A percentile compares a stretch with the other conserved stretches of the same genome.
These are phyloP conservation scores for Meteorus cinctellus DNA, from an alignment of 2,888 invertebrate genomes.

Conservation along the genomic window DNA sequence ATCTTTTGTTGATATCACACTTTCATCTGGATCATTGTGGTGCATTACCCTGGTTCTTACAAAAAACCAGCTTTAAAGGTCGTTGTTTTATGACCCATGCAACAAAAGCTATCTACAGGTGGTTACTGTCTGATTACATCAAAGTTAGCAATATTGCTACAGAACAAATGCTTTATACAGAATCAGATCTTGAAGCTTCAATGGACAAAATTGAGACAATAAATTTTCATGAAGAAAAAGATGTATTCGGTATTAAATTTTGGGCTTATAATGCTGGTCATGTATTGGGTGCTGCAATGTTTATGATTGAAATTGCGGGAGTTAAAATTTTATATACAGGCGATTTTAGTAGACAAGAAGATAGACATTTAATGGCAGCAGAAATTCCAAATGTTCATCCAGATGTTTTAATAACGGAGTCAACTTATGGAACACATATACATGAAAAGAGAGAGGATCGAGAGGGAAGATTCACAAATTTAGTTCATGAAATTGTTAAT, in stretches of 20 bases:
- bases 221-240: conserved; percentile 98
- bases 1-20: conserved; percentile 94
- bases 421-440: conserved; percentile 99
- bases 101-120: conserved; percentile 98
- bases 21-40: conserved; percentile 99
- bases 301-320: conserved; percentile 99
- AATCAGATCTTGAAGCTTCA: conserved; percentile 96
- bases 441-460: conserved; percentile 98
- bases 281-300: conserved; percentile 99
- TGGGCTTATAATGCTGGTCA: conserved; percentile 99
- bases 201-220: conserved; percentile 99
- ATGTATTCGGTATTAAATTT: conserved; percentile 96
- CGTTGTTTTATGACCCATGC: conserved; percentile 99
- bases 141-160: conserved; percentile 99
- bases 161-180: conserved; percentile 97
- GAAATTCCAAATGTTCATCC: conserved; percentile 97
- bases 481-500: conserved; percentile 96
- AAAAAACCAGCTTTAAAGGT: conserved; percentile 97
- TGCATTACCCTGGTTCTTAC: conserved; percentile 97
- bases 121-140: conserved; percentile 98
- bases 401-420: conserved; percentile 98
- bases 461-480: conserved; percentile 92
- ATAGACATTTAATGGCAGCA: conserved; percentile 99
- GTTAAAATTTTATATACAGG: conserved; percentile 96
- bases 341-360: conserved; percentile 98